phyloP scores from a whole-genome alignment of 2,797 vertebrate genomes.

The Vespertilio murinus region DNA sequence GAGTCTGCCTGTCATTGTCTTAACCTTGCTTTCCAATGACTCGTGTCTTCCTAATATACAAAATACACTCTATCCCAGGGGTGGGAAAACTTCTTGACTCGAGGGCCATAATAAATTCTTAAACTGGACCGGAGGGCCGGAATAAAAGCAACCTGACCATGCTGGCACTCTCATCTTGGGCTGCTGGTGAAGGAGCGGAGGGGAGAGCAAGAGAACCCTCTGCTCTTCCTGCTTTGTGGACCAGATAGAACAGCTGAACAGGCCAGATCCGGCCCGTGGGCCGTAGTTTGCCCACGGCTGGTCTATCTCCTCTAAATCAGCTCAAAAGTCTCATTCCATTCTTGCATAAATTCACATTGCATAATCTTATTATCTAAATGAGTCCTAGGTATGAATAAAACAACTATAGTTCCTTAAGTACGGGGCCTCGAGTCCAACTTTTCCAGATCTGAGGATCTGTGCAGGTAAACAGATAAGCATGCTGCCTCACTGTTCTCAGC shows the following conservation, averaged over 20 bases:
- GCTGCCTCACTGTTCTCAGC: neutral
- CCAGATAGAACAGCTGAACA: no score
- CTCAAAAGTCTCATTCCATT: neutral
- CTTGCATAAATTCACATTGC: neutral
- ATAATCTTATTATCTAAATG: neutral
- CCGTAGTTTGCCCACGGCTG: no score
- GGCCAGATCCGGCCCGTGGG: no score
- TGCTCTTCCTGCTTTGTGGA: no score
- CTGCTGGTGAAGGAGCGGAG: no score
- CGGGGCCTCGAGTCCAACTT: neutral
- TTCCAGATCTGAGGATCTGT: neutral
- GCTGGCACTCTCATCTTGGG: no score
- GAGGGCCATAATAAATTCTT: no score
- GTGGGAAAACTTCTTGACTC: no score
- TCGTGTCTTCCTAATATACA: neutral
- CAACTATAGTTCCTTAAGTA: neutral
- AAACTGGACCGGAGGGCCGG: no score
- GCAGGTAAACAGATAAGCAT: neutral
- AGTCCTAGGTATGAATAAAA: neutral
- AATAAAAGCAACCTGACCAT: no score
- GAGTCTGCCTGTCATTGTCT: neutral
- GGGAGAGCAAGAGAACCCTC: no score
- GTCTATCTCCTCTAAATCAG: no score
- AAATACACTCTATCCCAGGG: neutral
- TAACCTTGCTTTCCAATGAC: neutral